Percentiles rank a stretch among this genome's conserved stretches.
These are phyloP conservation scores for Pipistrellus kuhlii DNA, from an alignment of 2,797 vertebrate genomes.

Conservation along the genomic window DNA sequence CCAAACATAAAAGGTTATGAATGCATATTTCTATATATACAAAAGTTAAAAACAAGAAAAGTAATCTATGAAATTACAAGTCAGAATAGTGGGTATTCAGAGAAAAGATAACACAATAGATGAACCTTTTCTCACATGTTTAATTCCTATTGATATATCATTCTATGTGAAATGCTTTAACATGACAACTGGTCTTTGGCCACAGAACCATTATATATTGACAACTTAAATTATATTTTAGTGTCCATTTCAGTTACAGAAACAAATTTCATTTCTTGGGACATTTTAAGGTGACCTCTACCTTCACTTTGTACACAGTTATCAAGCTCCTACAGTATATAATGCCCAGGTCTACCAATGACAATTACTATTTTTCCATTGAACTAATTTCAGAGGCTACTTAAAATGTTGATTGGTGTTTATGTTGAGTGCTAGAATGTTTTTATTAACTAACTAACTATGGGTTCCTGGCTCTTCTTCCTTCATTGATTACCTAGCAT, in stretches of 20 bases:
- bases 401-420: slow-evolving; percentile 4
- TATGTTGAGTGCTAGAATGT: background rate
- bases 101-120: background rate
- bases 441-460: slow-evolving; percentile 53
- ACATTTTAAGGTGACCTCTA: background rate
- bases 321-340: background rate
- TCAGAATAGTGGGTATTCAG: background rate
- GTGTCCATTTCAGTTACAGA: background rate
- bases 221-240: background rate
- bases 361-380: background rate
- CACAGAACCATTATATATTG: background rate
- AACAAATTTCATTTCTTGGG: background rate
- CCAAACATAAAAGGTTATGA: background rate
- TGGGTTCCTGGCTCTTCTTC: background rate
- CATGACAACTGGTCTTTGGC: background rate
- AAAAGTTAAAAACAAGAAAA: background rate
- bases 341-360: background rate
- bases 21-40: background rate
- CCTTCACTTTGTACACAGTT: background rate
- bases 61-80: background rate
- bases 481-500: slow-evolving; percentile 66
- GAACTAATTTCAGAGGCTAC: slow-evolving; percentile 8
- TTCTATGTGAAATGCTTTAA: background rate
- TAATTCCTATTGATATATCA: background rate
- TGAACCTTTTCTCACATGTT: background rate